Conservation (phyloP, 2,797 vertebrate genomes). For the Hippopotamyrus pictus region DNA sequence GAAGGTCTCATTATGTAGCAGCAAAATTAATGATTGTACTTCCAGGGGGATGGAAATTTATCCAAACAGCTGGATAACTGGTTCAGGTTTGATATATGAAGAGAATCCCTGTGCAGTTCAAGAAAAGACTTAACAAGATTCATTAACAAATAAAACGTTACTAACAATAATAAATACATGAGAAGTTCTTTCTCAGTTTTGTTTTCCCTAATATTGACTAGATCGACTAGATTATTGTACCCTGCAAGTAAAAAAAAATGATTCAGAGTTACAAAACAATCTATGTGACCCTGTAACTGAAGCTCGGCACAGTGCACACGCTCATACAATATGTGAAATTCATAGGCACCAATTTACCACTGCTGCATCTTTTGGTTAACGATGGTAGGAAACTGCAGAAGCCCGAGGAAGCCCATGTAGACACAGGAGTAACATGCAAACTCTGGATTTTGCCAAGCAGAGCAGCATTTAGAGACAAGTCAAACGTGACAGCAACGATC, state of each 20-base stretch:
- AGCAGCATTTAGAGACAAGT: not conserved
- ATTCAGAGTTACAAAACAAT: not conserved
- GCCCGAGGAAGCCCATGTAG: not conserved
- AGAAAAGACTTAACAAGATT: not conserved
- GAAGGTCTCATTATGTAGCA: not conserved
- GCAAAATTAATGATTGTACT: not conserved
- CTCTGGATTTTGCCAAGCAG: not conserved
- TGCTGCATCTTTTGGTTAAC: not conserved
- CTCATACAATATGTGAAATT: not conserved
- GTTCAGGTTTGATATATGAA: not conserved
- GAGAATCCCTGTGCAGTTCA: not conserved
- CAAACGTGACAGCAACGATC: not conserved
- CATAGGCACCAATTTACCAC: not conserved
- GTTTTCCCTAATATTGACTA: not conserved
- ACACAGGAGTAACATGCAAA: not conserved
- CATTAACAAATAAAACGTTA: not conserved
- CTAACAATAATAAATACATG: not conserved
- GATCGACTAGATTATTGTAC: not conserved
- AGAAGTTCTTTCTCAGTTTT: not conserved
- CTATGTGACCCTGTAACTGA: not conserved
- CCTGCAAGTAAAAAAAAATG: not conserved
- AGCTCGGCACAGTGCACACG: not conserved
- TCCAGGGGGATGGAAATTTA: not conserved
- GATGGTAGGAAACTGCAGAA: not conserved
- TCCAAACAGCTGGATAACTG: not conserved